Conservation (phyloP, 1,140 invertebrate genomes). For the Schlechtendalia chinensis region DNA sequence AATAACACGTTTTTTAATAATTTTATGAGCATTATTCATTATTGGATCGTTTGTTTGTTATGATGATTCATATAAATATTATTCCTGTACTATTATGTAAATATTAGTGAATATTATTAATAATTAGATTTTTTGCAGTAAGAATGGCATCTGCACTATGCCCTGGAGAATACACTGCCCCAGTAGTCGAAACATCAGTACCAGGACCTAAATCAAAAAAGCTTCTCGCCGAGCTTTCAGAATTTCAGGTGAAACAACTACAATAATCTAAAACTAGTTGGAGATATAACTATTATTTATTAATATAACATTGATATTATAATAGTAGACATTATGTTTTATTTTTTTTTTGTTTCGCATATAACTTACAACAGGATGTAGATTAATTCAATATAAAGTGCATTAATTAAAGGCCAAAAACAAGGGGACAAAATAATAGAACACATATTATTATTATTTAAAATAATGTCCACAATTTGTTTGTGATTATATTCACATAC, state of each 20-base stretch:
- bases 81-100: neutral
- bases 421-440: neutral
- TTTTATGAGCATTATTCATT: neutral
- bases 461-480: too few relatives aligned
- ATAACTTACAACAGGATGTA: slow-evolving; percentile 51
- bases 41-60: neutral
- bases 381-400: slow-evolving; percentile 17
- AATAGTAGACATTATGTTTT: neutral
- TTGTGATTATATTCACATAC: too few relatives aligned
- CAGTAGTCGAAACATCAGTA: slow-evolving; percentile 62
- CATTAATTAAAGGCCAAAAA: slow-evolving; percentile 18
- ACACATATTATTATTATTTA: too few relatives aligned
- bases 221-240: slow-evolving; percentile 62
- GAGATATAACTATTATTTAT: neutral
- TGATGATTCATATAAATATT: neutral
- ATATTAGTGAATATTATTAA: neutral
- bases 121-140: neutral
- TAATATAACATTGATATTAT: neutral
- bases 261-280: too few relatives aligned
- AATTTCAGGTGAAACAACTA: slow-evolving; percentile 57
- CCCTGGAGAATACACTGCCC: slow-evolving; percentile 61
- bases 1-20: too few relatives aligned
- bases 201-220: slow-evolving; percentile 68
- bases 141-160: slow-evolving; percentile 28
- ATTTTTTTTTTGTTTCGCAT: neutral